Conservation (phyloP, 2,888 invertebrate species). For the Campaea margaritaria region DNA sequence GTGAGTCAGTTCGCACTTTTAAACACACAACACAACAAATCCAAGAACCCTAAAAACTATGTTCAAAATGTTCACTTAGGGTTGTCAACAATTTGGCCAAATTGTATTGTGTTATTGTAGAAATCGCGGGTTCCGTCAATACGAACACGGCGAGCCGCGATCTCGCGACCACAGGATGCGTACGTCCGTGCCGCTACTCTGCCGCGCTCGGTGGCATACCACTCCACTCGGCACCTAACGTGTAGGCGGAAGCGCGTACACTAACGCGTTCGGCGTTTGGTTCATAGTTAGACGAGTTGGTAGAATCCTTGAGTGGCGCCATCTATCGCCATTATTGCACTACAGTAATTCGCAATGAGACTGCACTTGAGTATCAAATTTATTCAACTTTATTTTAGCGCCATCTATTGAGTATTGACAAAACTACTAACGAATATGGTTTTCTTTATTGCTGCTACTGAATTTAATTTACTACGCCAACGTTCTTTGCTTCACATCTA, state of each 20-base stretch:
- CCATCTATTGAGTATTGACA: no score
- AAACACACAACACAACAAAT: constrained; percentile 4
- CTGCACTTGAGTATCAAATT: no score
- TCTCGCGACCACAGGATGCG: constrained; percentile 20
- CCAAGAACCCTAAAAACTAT: constrained; percentile 3
- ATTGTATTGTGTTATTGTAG: constrained; percentile 10
- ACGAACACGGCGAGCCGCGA: constrained; percentile 11
- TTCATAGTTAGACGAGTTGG: constrained; percentile 10
- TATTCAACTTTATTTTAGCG: no score
- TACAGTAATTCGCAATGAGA: no score
- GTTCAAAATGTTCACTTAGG: constrained; percentile 19
- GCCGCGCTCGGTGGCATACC: constrained; percentile 11
- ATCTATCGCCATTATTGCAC: constrained; percentile 12
- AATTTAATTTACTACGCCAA: no score
- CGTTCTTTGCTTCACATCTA: no score
- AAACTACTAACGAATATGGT: no score
- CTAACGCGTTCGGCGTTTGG: constrained; percentile 18
- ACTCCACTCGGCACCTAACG: constrained; percentile 14
- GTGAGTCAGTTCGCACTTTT: constrained; percentile 14
- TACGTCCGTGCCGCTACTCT: constrained; percentile 2
- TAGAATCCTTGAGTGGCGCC: constrained; percentile 13
- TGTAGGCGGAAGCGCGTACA: constrained; percentile 30
- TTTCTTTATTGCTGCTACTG: no score
- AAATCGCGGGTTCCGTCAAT: constrained; percentile 13
- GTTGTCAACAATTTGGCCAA: constrained; percentile 21